These are phyloP conservation scores for Anoplolepis gracilipes DNA, from an alignment of 1,140 invertebrate species.

Conservation along the genomic window DNA sequence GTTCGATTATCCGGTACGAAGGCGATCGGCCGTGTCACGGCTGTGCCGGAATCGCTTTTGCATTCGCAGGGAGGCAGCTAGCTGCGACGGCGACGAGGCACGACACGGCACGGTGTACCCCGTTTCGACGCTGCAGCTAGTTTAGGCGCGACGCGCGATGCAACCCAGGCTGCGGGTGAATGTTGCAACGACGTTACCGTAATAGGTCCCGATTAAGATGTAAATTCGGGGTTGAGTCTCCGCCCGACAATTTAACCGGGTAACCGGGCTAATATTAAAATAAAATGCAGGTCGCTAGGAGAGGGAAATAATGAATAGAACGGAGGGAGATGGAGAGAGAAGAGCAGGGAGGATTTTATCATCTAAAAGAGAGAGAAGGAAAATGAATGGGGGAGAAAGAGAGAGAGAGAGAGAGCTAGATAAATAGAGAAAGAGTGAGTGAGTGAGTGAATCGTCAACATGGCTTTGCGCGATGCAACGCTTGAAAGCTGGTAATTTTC, in stretches of 20 bases:
- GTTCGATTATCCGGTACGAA: slow-evolving; percentile 80
- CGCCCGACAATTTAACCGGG: slow-evolving; percentile 80
- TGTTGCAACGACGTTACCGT: slow-evolving; percentile 81
- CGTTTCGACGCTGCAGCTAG: slow-evolving; percentile 58
- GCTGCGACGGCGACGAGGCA: not conserved
- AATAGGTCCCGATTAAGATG: slow-evolving; percentile 84
- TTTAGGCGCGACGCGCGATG: slow-evolving; percentile 53
- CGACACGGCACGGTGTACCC: not conserved
- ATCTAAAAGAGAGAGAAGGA: slow-evolving; percentile 25
- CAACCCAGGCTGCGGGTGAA: slow-evolving; percentile 49
- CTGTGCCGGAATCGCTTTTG: slow-evolving; percentile 67
- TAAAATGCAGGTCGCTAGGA: slow-evolving; percentile 73
- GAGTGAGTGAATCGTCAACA: slow-evolving; percentile 33
- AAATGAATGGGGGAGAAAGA: not conserved
- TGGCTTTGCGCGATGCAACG: slow-evolving; percentile 53
- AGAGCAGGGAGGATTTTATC: slow-evolving; percentile 7
- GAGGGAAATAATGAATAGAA: not conserved
- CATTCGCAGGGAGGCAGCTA: slow-evolving; percentile 32
- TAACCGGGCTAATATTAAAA: slow-evolving; percentile 81
- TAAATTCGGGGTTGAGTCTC: slow-evolving; percentile 79
- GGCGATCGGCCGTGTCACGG: slow-evolving; percentile 65
- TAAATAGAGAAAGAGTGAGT: not conserved
- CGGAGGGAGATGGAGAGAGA: not conserved
- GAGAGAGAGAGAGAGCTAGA: not conserved
- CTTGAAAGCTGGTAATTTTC: slow-evolving; percentile 81